Evolutionary conservation across 2,888 invertebrate genomes (phyloP).

Genomic region (Caenorhabditis wallacei): DNA sequence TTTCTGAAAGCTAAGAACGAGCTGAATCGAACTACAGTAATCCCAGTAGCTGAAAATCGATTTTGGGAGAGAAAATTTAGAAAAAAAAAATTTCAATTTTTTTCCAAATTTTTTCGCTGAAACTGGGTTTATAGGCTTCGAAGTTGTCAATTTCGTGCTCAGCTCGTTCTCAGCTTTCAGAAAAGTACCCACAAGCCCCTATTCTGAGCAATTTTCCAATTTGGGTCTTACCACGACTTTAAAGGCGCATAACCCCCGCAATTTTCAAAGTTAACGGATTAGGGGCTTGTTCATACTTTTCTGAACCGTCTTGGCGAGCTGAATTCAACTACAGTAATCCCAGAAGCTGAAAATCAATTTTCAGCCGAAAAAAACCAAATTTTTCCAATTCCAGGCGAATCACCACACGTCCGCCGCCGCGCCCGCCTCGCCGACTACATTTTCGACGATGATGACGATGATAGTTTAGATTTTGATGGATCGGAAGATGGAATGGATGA

Average conservation of each 20-base stretch:
- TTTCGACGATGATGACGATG: conserved; percentile 23
- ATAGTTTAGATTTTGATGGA: neutral
- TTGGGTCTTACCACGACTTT: neutral
- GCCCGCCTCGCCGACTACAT: conserved; percentile 62
- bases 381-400: conserved; percentile 50
- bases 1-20: too few species aligned
- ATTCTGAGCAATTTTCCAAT: neutral
- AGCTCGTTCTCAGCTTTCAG: neutral
- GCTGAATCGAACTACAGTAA: too few species aligned
- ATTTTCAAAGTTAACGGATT: neutral
- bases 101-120: too few species aligned
- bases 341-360: too few species aligned
- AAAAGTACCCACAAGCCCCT: neutral
- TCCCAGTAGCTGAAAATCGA: too few species aligned
- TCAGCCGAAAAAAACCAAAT: neutral
- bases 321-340: too few species aligned
- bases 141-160: neutral
- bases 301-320: neutral
- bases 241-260: neutral
- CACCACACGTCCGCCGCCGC: conserved; percentile 63
- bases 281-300: neutral
- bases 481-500: neutral
- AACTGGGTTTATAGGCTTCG: too few species aligned
- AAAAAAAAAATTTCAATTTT: too few species aligned
- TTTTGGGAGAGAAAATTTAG: too few species aligned